Evolutionary conservation across 2,888 invertebrate species (phyloP).

Genomic region (Sphaerophoria rueppellii): DNA sequence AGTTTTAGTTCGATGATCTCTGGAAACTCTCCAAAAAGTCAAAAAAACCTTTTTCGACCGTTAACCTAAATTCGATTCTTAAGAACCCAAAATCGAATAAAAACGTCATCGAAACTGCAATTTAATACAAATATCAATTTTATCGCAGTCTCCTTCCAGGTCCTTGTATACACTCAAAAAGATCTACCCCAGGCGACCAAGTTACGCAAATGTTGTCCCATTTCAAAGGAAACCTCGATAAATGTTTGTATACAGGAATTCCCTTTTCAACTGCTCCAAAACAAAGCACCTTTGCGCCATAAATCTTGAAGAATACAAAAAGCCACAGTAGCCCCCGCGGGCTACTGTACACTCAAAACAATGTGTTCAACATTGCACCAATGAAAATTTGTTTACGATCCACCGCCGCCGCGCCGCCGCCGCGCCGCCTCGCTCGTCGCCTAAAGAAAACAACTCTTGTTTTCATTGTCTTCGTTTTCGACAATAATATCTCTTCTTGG

Average conservation of each 20-base stretch:
- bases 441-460: conserved; percentile 48
- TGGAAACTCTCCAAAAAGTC: too few relatives aligned
- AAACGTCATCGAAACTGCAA: conserved; percentile 3
- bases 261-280: conserved; percentile 4
- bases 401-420: conserved; percentile 19
- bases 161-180: not conserved
- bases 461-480: conserved; percentile 57
- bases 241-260: conserved; percentile 1
- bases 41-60: too few relatives aligned
- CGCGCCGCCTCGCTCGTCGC: not conserved
- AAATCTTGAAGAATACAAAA: conserved; percentile 37
- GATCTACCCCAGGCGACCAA: not conserved
- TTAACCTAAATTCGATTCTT: not conserved
- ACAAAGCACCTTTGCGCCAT: conserved; percentile 27
- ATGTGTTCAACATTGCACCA: conserved; percentile 54
- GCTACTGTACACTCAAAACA: conserved; percentile 54
- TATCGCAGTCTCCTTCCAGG: not conserved
- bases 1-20: too few relatives aligned
- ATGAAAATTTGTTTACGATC: conserved; percentile 60
- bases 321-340: conserved; percentile 51
- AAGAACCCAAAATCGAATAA: not conserved
- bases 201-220: conserved; percentile 1
- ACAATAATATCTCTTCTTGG: too few relatives aligned
- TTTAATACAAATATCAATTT: conserved; percentile 27
- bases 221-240: not conserved